phyloP scores from a whole-genome alignment of 2,113 vertebrate genomes.

The Lipotes vexillifer region DNA sequence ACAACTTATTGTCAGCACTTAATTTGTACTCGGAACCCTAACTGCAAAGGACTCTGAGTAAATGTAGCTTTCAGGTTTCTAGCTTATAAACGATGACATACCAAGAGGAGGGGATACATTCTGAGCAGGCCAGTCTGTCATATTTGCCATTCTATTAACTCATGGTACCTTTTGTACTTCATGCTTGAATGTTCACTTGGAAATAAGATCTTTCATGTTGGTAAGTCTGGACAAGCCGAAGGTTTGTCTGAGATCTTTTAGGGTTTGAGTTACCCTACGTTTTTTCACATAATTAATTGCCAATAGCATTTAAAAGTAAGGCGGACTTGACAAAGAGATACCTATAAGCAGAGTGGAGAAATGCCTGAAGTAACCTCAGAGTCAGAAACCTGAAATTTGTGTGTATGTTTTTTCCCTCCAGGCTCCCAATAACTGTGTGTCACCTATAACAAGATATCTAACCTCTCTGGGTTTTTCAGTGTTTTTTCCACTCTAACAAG shows the following conservation, averaged over 20 bases:
- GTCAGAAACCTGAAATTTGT: neutral
- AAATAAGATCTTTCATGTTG: neutral
- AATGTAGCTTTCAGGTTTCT: neutral
- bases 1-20: neutral
- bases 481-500: slow-evolving; percentile 24
- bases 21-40: neutral
- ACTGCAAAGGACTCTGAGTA: neutral
- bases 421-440: neutral
- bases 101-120: neutral
- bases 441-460: slow-evolving; percentile 28
- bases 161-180: neutral
- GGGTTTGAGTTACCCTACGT: neutral
- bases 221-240: neutral
- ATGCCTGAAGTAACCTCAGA: neutral
- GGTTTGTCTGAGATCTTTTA: neutral
- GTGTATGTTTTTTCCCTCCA: neutral
- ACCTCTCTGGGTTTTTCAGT: neutral
- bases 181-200: neutral
- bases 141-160: no score
- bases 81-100: neutral
- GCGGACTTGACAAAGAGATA: neutral
- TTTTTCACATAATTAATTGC: neutral
- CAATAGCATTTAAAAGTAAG: neutral
- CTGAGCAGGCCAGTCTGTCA: neutral
- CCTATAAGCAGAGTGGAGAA: neutral